These are phyloP conservation scores for Clarias batrachus DNA, from an alignment of 2,113 vertebrate species.

Conservation along the genomic window DNA sequence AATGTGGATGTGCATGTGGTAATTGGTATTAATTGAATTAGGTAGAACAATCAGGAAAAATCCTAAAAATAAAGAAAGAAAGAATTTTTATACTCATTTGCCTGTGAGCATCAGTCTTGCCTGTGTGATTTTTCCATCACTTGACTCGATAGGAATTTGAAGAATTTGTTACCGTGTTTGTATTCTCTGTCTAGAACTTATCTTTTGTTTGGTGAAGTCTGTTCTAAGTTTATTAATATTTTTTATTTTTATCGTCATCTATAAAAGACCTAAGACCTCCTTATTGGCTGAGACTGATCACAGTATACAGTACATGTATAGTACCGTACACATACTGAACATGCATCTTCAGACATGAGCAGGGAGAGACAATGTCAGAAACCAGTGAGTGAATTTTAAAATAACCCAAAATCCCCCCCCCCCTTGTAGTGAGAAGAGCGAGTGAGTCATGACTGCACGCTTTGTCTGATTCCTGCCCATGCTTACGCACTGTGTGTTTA, in stretches of 20 bases:
- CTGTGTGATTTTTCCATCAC: neutral
- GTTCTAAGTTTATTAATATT: neutral
- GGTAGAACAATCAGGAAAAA: no score
- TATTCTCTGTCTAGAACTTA: neutral
- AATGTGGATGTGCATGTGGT: no score
- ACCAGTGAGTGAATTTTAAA: neutral
- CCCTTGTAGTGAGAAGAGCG: neutral
- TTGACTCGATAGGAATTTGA: neutral
- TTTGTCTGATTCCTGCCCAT: neutral
- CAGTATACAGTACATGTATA: neutral
- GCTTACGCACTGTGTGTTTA: neutral
- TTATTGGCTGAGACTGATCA: neutral
- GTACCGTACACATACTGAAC: neutral
- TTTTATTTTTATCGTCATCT: neutral
- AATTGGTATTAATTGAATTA: no score
- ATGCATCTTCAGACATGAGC: neutral
- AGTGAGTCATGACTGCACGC: neutral
- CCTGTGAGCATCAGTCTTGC: neutral
- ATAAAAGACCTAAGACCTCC: neutral
- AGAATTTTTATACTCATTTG: neutral
- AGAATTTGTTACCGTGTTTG: neutral
- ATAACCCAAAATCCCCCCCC: neutral
- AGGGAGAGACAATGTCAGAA: neutral
- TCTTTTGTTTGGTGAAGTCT: neutral
- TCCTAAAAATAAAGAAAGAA: no score